Conservation (phyloP, 2,797 vertebrate species). For the Lateolabrax maculatus region DNA sequence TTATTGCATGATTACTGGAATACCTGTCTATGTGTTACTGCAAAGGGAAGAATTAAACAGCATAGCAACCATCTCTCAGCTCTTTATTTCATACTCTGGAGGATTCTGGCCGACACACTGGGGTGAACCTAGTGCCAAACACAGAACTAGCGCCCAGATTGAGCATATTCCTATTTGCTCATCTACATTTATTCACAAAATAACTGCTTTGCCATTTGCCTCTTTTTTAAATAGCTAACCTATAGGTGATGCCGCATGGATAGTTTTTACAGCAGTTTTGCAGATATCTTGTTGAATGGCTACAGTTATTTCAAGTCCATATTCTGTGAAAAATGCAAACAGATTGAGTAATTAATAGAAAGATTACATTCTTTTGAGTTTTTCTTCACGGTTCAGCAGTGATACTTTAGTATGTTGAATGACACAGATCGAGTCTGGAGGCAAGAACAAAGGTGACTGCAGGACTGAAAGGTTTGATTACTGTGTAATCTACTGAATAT, state of each 20-base stretch:
- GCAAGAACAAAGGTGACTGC: constrained; percentile 20
- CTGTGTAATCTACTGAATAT: constrained; percentile 46
- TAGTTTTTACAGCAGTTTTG: neutral
- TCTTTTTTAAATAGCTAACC: neutral
- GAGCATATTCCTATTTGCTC: neutral
- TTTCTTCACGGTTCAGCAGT: constrained; percentile 24
- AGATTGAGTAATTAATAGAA: neutral
- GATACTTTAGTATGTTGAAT: constrained; percentile 21
- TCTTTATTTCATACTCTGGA: no score
- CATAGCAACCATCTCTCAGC: no score
- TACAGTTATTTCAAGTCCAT: neutral
- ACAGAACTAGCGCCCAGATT: neutral
- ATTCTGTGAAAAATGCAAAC: constrained; percentile 1
- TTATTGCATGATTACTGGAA: no score
- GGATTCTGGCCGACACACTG: neutral
- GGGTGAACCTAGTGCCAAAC: neutral
- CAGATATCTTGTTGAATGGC: neutral
- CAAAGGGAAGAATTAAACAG: no score
- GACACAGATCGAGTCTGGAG: constrained; percentile 29
- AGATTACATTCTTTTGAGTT: constrained; percentile 18
- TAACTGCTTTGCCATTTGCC: no score
- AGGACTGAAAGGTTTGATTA: constrained; percentile 49
- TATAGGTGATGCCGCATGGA: no score
- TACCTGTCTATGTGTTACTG: no score
- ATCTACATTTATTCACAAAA: neutral